Evolutionary conservation across 2,888 invertebrate species (phyloP), one percentile per base, ranked within the genome.

Genomic region (Arrhopalites spinosus): DNA sequence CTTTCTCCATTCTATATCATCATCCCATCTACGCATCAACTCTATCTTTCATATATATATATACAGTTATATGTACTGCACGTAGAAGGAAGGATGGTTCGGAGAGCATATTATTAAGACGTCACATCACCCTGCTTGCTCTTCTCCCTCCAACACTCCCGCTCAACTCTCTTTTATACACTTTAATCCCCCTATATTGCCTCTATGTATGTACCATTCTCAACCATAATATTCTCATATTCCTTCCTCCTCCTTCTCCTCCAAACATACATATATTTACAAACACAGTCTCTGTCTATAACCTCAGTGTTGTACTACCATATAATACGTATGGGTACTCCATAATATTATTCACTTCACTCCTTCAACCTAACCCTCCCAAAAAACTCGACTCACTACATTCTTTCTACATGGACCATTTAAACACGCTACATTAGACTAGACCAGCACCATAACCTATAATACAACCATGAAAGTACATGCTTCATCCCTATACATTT

Each of bases 391-490:
- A 36, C 36, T 36, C 36, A 36, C 36, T 36, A 3, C 36, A 36
- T 36, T 36, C 36, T 61, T 61, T 15, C 64, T 30, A 15, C 20
- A 15, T 27, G 64, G 30, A 64, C 36, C 17, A 64, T 64, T 64
- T 25, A 64, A 27, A 30, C 64, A 64, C 64, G 64, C 64, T 64
- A 64, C 64, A 64, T 64, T 64, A 64, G n/a, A 17, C 11, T n/a
- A 7, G 25, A 64, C 30, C 30, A 64, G 29, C 29, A 30, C 15
- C 29, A 20, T 36, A 36, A 36, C 36, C 3, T 36, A 11, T 36
- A 36, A 3, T 7, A 3, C 36, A 36, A 36, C 36, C 36, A 36
- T 3, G 36, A 36, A 36, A 36, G 5, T 36, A 36, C 36, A 36
- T 36, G 36, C 36, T 36, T 36, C 36, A 36, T 36, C 36, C 63